These are phyloP conservation scores for Phoenicopterus ruber DNA, from an alignment of 2,113 vertebrate species.

Conservation along the genomic window DNA sequence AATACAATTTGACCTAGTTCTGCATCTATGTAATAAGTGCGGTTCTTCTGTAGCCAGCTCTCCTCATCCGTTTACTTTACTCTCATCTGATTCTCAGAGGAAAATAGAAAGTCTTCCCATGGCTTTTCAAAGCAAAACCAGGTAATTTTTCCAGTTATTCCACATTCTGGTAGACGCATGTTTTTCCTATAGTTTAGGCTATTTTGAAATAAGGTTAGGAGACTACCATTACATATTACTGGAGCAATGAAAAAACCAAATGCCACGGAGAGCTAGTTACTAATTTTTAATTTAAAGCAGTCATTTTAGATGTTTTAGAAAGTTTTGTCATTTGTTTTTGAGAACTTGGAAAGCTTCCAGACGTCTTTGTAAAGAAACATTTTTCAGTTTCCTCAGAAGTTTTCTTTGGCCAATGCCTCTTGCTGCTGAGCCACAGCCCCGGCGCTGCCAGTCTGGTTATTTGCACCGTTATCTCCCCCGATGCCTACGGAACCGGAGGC, in stretches of 20 bases:
- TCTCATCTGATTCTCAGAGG: neutral
- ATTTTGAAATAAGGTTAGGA: neutral
- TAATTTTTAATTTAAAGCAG: neutral
- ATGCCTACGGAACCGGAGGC: neutral
- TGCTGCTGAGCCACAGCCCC: neutral
- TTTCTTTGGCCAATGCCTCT: neutral
- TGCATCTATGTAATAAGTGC: neutral
- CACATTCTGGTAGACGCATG: neutral
- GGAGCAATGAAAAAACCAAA: neutral
- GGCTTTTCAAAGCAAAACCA: neutral
- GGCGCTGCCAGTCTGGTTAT: neutral
- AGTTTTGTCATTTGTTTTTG: neutral
- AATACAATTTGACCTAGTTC: slow-evolving; percentile 4
- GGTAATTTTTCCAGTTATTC: neutral
- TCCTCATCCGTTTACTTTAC: neutral
- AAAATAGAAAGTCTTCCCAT: neutral
- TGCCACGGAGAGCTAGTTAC: neutral
- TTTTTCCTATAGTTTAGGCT: neutral
- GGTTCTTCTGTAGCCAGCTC: neutral
- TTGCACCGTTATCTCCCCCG: neutral
- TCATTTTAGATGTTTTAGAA: neutral
- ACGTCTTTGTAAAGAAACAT: neutral
- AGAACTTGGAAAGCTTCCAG: neutral
- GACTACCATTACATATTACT: neutral
- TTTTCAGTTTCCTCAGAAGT: neutral